Evolutionary conservation across 2,888 invertebrate genomes (phyloP).

Genomic region (Drosophila monieri): DNA sequence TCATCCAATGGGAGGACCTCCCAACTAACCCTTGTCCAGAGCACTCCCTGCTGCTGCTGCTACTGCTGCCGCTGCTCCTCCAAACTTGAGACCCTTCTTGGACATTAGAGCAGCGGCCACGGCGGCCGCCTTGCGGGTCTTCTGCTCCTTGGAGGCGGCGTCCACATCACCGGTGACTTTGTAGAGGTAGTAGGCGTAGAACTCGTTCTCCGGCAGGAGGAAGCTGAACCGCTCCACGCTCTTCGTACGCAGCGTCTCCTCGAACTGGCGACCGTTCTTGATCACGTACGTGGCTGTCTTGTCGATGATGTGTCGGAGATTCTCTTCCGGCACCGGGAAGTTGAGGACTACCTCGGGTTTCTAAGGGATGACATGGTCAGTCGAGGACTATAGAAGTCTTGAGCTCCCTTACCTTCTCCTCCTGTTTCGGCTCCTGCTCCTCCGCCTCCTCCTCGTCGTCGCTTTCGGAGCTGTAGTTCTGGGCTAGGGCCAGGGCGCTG

Average conservation of each 20-base stretch:
- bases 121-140: constrained; percentile 80
- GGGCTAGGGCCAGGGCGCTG: constrained; percentile 85
- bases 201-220: constrained; percentile 90
- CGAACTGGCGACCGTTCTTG: constrained; percentile 97
- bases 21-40: constrained; percentile 29
- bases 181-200: constrained; percentile 92
- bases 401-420: background rate
- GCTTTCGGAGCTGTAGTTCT: constrained; percentile 85
- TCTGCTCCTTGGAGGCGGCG: constrained; percentile 81
- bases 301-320: constrained; percentile 94
- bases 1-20: background rate
- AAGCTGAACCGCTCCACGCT: constrained; percentile 95
- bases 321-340: constrained; percentile 90
- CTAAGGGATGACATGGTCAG: background rate
- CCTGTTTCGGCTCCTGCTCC: constrained; percentile 68
- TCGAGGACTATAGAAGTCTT: background rate
- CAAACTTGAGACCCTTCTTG: constrained; percentile 66
- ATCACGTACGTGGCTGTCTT: constrained; percentile 98
- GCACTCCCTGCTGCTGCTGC: constrained; percentile 30
- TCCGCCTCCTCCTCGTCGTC: constrained; percentile 84
- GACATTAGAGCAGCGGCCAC: constrained; percentile 79
- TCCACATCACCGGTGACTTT: constrained; percentile 84
- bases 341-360: constrained; percentile 63
- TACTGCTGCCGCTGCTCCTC: constrained; percentile 35
- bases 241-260: constrained; percentile 92